Base-by-base conservation (phyloP, 2,797 vertebrate genomes). In the Heteromormyrus szaboi region DNA sequence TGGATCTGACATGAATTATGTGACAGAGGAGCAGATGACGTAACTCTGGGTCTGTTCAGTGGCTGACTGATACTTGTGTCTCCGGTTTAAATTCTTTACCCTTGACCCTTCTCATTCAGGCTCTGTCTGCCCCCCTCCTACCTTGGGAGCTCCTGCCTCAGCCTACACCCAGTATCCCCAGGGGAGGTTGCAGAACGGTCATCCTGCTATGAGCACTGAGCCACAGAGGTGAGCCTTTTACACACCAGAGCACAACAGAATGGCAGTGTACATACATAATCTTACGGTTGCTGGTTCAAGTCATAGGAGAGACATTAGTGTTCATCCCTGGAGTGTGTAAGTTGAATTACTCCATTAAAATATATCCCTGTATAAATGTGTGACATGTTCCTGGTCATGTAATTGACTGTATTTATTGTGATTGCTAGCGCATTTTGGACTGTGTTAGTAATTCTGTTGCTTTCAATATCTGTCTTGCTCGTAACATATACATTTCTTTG, bases 131-230 rank as follows among this genome's bases (percentile, higher is more conserved):
- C 95, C 95, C 59, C 95, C 96, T 14, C 95, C 96, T 68, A 91
- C 94, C 4, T 95, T 97, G 87, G 96, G 94, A 92, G 92, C 96
- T 81, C 95, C 96, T 72, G 93, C 95, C 88, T 95, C 96, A 88
- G 96, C 91, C 46, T 99, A 98, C 92, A 96, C 94, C 93, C 98
- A 98, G 87, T 98, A 97, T 95, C 96, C 95, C 89, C 97, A 97
- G 89, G 97, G 95, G 91, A 96, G 97, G 53, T 90, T 97, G 90
- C 98, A 98, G 91, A 99, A 99, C 92, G 98, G 99, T 81, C 98
- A 98, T 91, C 97, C 96, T 88, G 93, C 94, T 41, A 92, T 96
- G 91, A 93, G 95, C 90, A 96, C 96, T 90, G 95, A 97, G 0
- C 89, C 96, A 92, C 96, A 97, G 91, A 98, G 98, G 98, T 99